A percentile compares a stretch with the other conserved stretches of the same genome.
Conservation (phyloP, 1,140 invertebrate species). For the Drosophila nigromelanica region DNA sequence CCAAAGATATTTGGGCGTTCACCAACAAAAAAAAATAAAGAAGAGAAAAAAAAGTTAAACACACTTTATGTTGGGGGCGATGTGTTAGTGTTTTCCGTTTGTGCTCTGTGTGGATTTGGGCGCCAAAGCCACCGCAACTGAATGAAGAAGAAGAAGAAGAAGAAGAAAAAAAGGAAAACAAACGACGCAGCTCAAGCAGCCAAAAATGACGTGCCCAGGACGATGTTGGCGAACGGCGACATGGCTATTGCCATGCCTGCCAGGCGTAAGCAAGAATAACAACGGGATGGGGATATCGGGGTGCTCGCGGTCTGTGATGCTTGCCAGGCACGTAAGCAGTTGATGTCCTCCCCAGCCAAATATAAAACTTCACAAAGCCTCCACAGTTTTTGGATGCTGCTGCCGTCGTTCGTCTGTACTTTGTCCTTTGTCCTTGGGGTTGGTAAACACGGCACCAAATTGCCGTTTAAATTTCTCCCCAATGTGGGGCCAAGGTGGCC, state of each 20-base stretch:
- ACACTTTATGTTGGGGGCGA: slow-evolving; percentile 73
- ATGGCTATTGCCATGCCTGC: slow-evolving; percentile 41
- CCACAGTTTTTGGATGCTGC: slow-evolving; percentile 60
- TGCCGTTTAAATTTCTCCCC: slow-evolving; percentile 82
- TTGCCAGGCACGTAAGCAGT: slow-evolving; percentile 73
- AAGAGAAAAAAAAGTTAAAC: slow-evolving; percentile 66
- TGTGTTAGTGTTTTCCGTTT: slow-evolving; percentile 8
- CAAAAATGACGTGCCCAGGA: slow-evolving; percentile 76
- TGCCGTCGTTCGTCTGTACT: slow-evolving; percentile 21
- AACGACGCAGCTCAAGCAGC: slow-evolving; percentile 61
- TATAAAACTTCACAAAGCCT: slow-evolving; percentile 48
- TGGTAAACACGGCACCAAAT: slow-evolving; percentile 80
- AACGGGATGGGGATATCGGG: slow-evolving; percentile 13
- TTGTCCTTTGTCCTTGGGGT: slow-evolving; percentile 68
- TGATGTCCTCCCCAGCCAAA: slow-evolving; percentile 31
- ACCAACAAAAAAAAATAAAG: slow-evolving; percentile 32
- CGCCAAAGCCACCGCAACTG: slow-evolving; percentile 53
- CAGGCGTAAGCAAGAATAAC: slow-evolving; percentile 43
- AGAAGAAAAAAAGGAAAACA: slow-evolving; percentile 54
- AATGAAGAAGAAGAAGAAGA: neutral
- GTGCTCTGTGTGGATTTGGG: slow-evolving; percentile 46
- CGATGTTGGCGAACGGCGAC: slow-evolving; percentile 57
- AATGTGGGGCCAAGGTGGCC: slow-evolving; percentile 65
- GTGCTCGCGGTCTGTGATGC: slow-evolving; percentile 20
- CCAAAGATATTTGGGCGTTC: slow-evolving; percentile 66